A percentile compares a stretch with the other conserved stretches of the same genome.
Evolutionary conservation across 2,888 invertebrate species (phyloP).

Genomic region (Branchinecta sandiegonensis): DNA sequence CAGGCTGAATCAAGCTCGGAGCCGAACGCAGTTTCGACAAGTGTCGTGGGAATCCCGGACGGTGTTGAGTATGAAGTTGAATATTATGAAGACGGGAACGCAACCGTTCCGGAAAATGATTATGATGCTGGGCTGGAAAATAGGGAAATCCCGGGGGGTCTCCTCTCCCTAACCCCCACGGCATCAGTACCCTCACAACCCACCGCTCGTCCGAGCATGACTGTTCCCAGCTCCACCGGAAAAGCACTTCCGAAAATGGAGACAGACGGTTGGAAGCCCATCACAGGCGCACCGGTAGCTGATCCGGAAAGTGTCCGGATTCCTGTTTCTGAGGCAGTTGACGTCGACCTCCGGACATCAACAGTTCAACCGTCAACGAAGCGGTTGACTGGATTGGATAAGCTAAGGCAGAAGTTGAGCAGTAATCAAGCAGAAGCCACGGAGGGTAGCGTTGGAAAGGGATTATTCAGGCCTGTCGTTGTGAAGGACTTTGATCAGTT

Average conservation of each 20-base stretch:
- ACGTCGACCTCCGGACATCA: neutral
- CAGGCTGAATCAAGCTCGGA: too few species aligned
- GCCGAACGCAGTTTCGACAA: too few species aligned
- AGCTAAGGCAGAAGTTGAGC: slow-evolving; percentile 1
- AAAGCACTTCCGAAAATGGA: slow-evolving; percentile 6
- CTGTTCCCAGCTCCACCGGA: neutral
- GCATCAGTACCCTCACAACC: neutral
- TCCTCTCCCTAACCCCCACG: neutral
- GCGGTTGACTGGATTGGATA: slow-evolving; percentile 6
- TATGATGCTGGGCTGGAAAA: too few species aligned
- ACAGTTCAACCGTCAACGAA: neutral
- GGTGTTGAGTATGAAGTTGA: too few species aligned
- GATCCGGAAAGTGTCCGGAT: neutral
- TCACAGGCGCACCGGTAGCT: neutral
- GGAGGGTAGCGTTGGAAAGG: neutral
- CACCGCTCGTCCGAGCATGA: neutral
- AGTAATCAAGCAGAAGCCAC: neutral
- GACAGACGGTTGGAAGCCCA: slow-evolving; percentile 8
- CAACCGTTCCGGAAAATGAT: too few species aligned
- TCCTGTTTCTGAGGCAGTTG: neutral
- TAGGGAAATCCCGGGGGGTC: neutral
- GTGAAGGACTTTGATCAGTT: too few species aligned
- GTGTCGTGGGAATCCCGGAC: too few species aligned
- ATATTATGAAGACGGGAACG: too few species aligned
- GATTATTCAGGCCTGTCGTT: too few species aligned